phyloP scores from a whole-genome alignment of 2,797 vertebrate species.

The Arremon aurantiirostris region DNA sequence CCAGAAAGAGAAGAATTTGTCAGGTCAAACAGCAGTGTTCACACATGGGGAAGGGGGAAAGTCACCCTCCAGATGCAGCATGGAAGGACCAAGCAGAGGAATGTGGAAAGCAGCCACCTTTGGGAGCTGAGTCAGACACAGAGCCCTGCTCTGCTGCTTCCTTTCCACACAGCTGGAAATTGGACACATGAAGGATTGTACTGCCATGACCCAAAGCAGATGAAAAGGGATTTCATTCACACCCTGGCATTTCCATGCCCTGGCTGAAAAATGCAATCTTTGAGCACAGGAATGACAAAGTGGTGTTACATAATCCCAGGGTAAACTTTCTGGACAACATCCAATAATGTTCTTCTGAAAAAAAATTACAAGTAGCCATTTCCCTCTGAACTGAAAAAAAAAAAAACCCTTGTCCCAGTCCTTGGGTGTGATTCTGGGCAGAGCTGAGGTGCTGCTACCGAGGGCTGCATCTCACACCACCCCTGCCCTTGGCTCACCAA shows the following conservation, averaged over 20 bases:
- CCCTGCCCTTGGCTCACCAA: fast-evolving
- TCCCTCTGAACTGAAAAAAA: not conserved
- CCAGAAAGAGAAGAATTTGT: not conserved
- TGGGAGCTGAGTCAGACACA: not conserved
- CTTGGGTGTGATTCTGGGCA: not conserved
- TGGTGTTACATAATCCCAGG: not conserved
- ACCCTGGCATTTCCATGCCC: not conserved
- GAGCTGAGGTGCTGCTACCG: not conserved
- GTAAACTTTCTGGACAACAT: not conserved
- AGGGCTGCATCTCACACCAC: not conserved
- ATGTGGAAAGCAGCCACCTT: not conserved
- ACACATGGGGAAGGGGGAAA: not conserved
- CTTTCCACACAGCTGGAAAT: not conserved
- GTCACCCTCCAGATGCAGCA: not conserved
- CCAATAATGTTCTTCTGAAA: not conserved
- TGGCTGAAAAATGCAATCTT: not conserved
- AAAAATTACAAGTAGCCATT: not conserved
- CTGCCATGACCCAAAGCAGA: not conserved
- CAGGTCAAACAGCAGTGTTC: not conserved
- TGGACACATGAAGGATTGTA: not conserved
- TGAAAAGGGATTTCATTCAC: conserved; percentile 30
- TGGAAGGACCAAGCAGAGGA: not conserved
- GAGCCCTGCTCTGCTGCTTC: not conserved
- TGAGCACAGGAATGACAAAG: not conserved
- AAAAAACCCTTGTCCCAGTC: not conserved